Percentiles rank a stretch among this genome's conserved stretches.
These are phyloP conservation scores for Ptilonorhynchus violaceus DNA, from an alignment of 2,113 vertebrate species.

Conservation along the genomic window DNA sequence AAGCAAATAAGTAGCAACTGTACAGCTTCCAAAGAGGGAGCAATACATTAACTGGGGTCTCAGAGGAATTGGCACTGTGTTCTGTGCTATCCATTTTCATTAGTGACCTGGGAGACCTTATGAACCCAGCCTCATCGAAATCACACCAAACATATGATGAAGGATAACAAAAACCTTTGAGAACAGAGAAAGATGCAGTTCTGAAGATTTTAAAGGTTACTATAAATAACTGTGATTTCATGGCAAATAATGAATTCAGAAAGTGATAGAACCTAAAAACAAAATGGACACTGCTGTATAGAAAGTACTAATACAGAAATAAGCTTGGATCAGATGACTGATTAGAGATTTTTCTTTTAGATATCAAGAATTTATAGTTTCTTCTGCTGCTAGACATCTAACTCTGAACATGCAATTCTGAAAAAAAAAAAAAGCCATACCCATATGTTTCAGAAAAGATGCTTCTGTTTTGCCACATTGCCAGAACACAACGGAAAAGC, in stretches of 20 bases:
- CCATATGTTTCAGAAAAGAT: neutral
- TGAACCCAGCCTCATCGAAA: neutral
- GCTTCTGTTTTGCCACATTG: neutral
- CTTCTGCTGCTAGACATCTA: neutral
- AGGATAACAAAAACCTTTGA: neutral
- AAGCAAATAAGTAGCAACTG: neutral
- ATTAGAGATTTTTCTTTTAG: neutral
- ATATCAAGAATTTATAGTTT: neutral
- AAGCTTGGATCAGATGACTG: neutral
- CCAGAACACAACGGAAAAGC: neutral
- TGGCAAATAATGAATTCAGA: neutral
- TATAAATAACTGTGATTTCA: neutral
- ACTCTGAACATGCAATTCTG: neutral
- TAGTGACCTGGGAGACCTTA: neutral
- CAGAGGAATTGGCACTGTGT: neutral
- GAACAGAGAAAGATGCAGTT: neutral
- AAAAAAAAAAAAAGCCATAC: neutral
- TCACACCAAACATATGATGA: neutral
- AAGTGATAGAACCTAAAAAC: neutral
- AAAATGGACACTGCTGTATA: neutral
- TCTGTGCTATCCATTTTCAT: neutral
- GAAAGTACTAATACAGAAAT: neutral
- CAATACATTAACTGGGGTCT: neutral
- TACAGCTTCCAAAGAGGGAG: neutral
- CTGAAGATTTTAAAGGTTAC: neutral